phyloP scores from a whole-genome alignment of 2,888 invertebrate species.

The Rambutsinella grinnellia region DNA sequence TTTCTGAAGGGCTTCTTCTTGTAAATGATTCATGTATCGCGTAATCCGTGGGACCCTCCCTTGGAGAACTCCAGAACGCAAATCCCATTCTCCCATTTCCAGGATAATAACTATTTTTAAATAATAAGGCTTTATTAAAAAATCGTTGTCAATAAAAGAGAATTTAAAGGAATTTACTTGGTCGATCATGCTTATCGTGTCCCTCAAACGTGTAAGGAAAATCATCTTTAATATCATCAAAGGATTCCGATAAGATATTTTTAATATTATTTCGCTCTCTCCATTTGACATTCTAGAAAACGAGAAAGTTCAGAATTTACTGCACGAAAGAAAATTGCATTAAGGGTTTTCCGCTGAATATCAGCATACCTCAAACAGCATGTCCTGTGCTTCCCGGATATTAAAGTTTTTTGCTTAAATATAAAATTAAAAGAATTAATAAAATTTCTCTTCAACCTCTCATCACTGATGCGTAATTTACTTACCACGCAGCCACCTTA shows the following conservation, averaged over 20 bases:
- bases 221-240: constrained; percentile 18
- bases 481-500: constrained; percentile 19
- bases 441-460: not conserved
- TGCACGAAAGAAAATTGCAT: not conserved
- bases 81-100: constrained; percentile 26
- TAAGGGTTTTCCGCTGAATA: not conserved
- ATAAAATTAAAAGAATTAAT: not conserved
- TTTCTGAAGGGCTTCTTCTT: constrained; percentile 4
- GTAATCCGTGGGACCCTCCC: constrained; percentile 16
- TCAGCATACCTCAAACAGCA: constrained; percentile 20
- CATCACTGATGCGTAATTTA: not conserved
- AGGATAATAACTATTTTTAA: constrained; percentile 12
- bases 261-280: constrained; percentile 19
- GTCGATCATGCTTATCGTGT: constrained; percentile 26
- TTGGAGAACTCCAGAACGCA: constrained; percentile 8
- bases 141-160: not conserved
- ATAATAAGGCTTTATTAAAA: constrained; percentile 3
- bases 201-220: constrained; percentile 1
- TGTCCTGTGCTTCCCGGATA: constrained; percentile 1
- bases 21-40: constrained; percentile 20
- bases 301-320: not conserved
- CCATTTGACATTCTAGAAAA: constrained; percentile 23
- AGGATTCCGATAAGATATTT: constrained; percentile 19
- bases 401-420: constrained; percentile 7
- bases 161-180: constrained; percentile 14